Percentiles rank a stretch among this genome's conserved stretches.
These are phyloP conservation scores for Pristionchus mayeri DNA, from an alignment of 2,888 invertebrate genomes.

Conservation along the genomic window DNA sequence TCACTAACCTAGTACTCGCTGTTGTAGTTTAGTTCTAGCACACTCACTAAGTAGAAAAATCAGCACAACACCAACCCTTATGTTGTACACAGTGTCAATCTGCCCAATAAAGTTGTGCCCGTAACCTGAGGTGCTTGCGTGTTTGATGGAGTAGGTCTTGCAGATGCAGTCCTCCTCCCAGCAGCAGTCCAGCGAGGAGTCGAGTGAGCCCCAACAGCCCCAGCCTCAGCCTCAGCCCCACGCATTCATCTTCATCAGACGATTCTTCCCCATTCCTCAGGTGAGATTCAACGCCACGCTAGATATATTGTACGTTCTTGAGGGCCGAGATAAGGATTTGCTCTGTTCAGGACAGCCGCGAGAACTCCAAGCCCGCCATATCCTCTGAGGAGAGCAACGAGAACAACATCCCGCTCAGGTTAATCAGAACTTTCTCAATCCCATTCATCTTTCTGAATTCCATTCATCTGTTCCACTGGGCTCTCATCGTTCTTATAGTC, in stretches of 20 bases:
- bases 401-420: slow-evolving; percentile 43
- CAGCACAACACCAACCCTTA: background rate
- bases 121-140: background rate
- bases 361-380: background rate
- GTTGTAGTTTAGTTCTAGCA: background rate
- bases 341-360: slow-evolving; percentile 15
- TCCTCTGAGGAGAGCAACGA: background rate
- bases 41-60: background rate
- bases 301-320: background rate
- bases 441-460: background rate
- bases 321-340: too few species aligned
- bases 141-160: background rate
- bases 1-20: background rate
- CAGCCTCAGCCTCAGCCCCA: slow-evolving; percentile 10
- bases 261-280: slow-evolving; percentile 49
- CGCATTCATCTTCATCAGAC: slow-evolving; percentile 43
- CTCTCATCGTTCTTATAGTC: background rate
- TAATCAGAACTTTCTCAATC: background rate
- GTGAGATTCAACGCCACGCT: background rate
- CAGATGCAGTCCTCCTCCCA: background rate
- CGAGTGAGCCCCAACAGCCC: background rate
- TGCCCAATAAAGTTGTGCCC: slow-evolving; percentile 7
- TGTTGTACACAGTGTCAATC: slow-evolving; percentile 3
- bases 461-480: background rate
- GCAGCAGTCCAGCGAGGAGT: background rate